These are phyloP conservation scores for Rhinoptilus africanus DNA, from an alignment of 2,113 vertebrate species.

Conservation along the genomic window DNA sequence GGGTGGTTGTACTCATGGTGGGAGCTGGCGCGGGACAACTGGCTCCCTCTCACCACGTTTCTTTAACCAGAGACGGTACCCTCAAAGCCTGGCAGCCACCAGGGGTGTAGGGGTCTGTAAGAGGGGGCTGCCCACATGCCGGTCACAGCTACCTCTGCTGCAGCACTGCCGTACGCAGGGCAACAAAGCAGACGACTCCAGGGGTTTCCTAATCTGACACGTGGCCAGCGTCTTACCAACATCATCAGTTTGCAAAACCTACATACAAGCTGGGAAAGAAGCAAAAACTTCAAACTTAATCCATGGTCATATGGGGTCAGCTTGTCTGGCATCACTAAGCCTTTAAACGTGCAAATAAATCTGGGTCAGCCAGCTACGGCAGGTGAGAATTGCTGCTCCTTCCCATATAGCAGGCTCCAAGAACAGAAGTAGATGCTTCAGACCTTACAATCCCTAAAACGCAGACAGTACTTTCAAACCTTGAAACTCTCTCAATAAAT, in stretches of 20 bases:
- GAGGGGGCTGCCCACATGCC: not conserved
- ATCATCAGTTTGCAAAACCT: not conserved
- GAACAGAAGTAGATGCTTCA: not conserved
- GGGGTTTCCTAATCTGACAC: not conserved
- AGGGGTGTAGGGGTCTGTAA: no score
- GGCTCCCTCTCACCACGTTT: not conserved
- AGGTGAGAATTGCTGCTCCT: not conserved
- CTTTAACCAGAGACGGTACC: not conserved
- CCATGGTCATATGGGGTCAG: rapidly evolving
- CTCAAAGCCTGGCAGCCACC: not conserved
- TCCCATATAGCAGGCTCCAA: not conserved
- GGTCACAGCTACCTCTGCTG: not conserved
- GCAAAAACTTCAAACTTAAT: not conserved
- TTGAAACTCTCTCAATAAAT: not conserved
- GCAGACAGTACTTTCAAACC: not conserved
- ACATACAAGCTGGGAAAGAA: not conserved
- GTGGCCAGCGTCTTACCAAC: not conserved
- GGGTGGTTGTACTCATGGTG: not conserved
- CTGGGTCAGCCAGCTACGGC: not conserved
- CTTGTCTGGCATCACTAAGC: not conserved
- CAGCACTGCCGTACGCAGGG: not conserved
- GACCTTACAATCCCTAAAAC: not conserved
- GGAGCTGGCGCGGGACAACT: not conserved
- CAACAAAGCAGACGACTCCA: not conserved
- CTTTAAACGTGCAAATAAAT: not conserved